These are phyloP conservation scores for Sula dactylatra DNA, from an alignment of 2,113 vertebrate genomes.

Conservation along the genomic window DNA sequence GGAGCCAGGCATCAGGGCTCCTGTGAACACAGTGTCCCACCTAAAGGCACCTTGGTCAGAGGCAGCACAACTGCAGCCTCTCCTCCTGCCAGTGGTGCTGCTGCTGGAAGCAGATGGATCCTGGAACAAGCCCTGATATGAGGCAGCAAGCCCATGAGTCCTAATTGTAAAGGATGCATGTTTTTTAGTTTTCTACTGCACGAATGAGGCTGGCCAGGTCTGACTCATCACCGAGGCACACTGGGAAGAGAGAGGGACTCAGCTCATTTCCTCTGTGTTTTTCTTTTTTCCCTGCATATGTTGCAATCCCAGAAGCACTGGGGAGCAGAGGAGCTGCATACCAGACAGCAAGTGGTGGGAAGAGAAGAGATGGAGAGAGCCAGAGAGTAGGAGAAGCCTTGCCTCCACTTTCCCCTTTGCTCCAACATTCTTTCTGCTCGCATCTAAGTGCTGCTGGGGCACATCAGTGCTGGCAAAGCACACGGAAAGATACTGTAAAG, in stretches of 20 bases:
- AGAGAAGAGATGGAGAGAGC: neutral
- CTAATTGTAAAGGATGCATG: neutral
- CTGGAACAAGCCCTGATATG: neutral
- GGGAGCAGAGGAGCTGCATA: neutral
- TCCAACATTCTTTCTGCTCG: neutral
- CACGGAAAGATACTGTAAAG: rapidly evolving
- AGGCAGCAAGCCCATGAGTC: neutral
- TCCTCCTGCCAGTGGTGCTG: neutral
- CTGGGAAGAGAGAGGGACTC: neutral
- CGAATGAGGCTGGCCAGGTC: neutral
- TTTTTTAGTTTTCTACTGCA: neutral
- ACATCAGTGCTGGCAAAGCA: neutral
- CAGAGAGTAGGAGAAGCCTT: neutral
- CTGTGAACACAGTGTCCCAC: neutral
- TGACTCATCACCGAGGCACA: neutral
- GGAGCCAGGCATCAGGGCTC: neutral
- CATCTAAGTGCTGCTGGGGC: neutral
- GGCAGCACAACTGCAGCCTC: neutral
- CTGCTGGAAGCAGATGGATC: neutral
- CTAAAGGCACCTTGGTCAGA: neutral
- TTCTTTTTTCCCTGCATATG: neutral
- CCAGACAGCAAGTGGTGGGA: neutral
- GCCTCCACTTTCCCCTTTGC: neutral
- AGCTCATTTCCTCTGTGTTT: neutral
- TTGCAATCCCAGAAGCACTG: neutral